Evolutionary conservation across 1,140 invertebrate genomes (phyloP), one percentile per base, ranked within the genome.

Genomic region (Cyphomyrmex costatus): DNA sequence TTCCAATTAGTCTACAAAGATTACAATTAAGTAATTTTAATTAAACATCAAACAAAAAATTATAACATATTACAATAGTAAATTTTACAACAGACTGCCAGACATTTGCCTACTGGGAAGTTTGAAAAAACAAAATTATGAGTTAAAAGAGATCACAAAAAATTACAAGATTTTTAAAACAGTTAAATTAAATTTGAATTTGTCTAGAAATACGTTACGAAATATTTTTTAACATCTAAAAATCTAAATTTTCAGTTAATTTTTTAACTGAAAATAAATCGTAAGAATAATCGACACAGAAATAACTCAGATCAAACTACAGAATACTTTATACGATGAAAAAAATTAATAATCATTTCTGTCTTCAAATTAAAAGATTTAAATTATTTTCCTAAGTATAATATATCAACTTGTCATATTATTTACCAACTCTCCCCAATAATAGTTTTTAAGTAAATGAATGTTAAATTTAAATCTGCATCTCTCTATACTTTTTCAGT

Each of bases 381-480:
- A 80, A 8, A 58, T 42, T 42, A 19, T 12, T 80, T 80, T 66
- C 24, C 16, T 16, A 24, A 58, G 7, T 3, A 8, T 5, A 58
- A 4, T 3, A 8, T 5, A 30, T 46, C 19, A 10, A 30, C 1
- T 73, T 80, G 3, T 80, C 12, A 7, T 10, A 14, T 61, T 49
- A 30, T 42, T 24, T 66, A 30, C 8, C 10, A 77, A 51, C 12
- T 14, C 3, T 16, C 0, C 3, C 14, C 49, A 36, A 79, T 76
- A 42, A 89, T 68, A 66, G 21, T 56, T 58, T 33, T 21, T 19
- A 83, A 83, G 30, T 58, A 58, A 74, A 89, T 63, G 19, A 21
- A 61, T 36, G 51, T 8, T 61, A 85, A 85, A 86, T 89, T 80
- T 80, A 70, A 79, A 33, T 49, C 58, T 78, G 19, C 27, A 19